Percentiles rank a stretch among this genome's conserved stretches.
Evolutionary conservation across 2,113 vertebrate genomes (phyloP).

Genomic region (Xiphophorus maculatus): DNA sequence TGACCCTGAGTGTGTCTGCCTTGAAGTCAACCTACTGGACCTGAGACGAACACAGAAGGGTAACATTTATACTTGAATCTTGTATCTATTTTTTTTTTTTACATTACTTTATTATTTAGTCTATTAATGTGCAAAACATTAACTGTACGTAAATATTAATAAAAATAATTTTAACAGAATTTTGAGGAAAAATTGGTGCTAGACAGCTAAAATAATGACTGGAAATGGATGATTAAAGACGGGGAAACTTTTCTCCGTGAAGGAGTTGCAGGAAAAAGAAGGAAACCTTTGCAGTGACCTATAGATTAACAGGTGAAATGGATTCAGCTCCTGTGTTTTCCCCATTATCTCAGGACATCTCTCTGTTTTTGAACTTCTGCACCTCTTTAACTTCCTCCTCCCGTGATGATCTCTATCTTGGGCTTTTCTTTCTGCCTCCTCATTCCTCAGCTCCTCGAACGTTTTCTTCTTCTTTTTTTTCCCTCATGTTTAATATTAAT

Average conservation of each 20-base stretch:
- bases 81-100: too few species aligned
- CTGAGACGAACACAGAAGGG: too few species aligned
- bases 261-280: background rate
- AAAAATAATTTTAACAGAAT: too few species aligned
- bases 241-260: background rate
- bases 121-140: too few species aligned
- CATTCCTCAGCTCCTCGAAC: background rate
- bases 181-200: background rate
- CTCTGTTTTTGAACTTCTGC: constrained; percentile 12
- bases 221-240: background rate
- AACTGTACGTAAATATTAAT: too few species aligned
- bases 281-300: constrained; percentile 8
- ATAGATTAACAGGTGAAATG: constrained; percentile 10
- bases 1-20: too few species aligned
- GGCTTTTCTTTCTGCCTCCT: constrained; percentile 9
- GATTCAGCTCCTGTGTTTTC: constrained; percentile 1
- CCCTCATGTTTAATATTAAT: constrained; percentile 18
- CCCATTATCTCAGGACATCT: constrained; percentile 8
- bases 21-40: too few species aligned
- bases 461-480: background rate
- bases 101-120: too few species aligned
- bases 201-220: background rate
- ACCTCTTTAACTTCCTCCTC: background rate
- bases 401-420: background rate
- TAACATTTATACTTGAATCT: too few species aligned